Evolutionary conservation across 2,113 vertebrate genomes (phyloP).

Genomic region (Asarcornis scutulata): DNA sequence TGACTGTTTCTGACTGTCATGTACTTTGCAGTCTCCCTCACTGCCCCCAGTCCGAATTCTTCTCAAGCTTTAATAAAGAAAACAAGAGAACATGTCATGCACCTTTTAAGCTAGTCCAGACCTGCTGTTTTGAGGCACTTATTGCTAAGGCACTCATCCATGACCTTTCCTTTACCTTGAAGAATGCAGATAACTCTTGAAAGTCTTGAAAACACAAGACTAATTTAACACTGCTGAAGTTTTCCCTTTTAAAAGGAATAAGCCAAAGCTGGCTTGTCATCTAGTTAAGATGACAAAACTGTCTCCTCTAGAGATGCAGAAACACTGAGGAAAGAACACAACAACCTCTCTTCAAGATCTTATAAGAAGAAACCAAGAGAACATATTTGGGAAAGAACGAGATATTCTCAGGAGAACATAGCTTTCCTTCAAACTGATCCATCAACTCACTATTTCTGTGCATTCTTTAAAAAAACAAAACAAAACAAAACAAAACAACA

Average conservation of each 20-base stretch:
- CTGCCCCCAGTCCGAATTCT: rapidly evolving
- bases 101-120: neutral
- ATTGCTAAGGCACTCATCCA: neutral
- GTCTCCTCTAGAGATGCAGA: neutral
- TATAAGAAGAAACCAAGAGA: neutral
- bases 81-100: neutral
- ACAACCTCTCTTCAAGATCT: neutral
- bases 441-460: neutral
- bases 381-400: neutral
- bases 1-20: neutral
- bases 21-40: neutral
- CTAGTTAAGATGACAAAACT: neutral
- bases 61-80: neutral
- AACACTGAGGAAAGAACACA: neutral
- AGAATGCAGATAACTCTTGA: neutral
- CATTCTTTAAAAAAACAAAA: neutral
- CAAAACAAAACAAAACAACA: neutral
- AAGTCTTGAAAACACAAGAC: neutral
- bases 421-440: neutral
- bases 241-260: neutral
- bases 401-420: neutral
- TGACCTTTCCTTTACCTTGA: neutral
- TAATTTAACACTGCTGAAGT: neutral
- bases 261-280: neutral
- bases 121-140: neutral